Base-by-base conservation (phyloP, 2,888 invertebrate genomes). In the Rotaria magnacalcarata region DNA sequence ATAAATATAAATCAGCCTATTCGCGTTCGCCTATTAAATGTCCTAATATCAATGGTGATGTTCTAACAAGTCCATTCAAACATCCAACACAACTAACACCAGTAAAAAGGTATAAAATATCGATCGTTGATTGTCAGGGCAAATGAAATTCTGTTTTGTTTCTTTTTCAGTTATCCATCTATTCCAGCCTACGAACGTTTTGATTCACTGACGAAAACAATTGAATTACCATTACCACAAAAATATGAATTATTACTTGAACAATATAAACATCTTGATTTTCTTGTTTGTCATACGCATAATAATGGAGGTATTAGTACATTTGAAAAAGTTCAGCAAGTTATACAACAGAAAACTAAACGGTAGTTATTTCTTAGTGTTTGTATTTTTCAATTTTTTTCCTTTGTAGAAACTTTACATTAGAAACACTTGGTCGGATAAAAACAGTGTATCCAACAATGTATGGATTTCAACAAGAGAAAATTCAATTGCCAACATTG, bases 401-500 rank as follows among this genome's bases (percentile, higher is more conserved):
- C 34, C 34, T 34, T 34, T 34, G 11, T 52, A 80, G 80, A 80
- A 80, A 80, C 47, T 80, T 80, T 47, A 47, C 43, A 3, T 80
- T 80, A 80, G n/a, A 43, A 21, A 80, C 80, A 47, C 80, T 80
- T n/a, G 80, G 80, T 24, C 43, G 47, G 11, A 80, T 80, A 11
- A 80, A 80, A 80, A 80, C 80, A n/a, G n/a, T 80, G 1, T 80
- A n/a, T 47, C 80, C 80, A 80, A 80, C 24, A 14, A 80, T 80
- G 80, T 80, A 47, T 16, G 6, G n/a, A 19, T 80, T 80, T 80
- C 80, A 47, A 47, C 80, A 80, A 80, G 80, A 80, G 47, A 80
- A 80, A n/a, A 80, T 80, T 47, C 80, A 80, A 43, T 80, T 80
- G 3, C 80, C 80, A 80, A 80, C 80, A 80, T 47, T 80, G n/a